Base-by-base conservation (phyloP, 1,140 invertebrate genomes). In the Brachionus manjavacas region DNA sequence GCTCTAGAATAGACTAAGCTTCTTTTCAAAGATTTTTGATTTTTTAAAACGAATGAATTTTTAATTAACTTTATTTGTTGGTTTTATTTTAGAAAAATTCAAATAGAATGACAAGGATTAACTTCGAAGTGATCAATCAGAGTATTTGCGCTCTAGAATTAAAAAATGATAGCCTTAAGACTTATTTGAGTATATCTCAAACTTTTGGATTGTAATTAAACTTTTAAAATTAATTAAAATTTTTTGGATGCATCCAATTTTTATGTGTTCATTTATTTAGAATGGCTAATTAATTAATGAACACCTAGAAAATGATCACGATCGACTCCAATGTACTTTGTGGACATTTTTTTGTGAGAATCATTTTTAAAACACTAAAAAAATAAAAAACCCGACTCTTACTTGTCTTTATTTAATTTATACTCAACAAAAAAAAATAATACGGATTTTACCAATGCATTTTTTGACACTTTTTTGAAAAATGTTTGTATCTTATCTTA, bases 81-180 rank as follows among this genome's bases (percentile, higher is more conserved):
- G 31, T 72, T 39, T 72, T 72, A 20, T 72, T 72, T 35, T 39
- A 39, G 31, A 35, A 31, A 68, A 31, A n/a, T 41, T 72, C 6
- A 16, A 72, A 41, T 72, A 39, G 16, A 39, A 39, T 72, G 68
- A 72, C 68, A 72, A 72, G 68, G 68, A 72, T 72, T 72, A 72
- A 72, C 68, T 72, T 72, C n/a, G 39, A 72, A 72, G 20, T 72
- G 68, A 72, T 72, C 68, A 72, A 72, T 72, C 68, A 39, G 68
- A 72, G 31, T 68, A 68, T 68, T 60, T 60, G 52, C 52, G 52
- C 52, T 60, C 52, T 60, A 60, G 52, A 60, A 60, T 60, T 60
- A 68, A 68, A 68, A 68, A 31, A 28, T 68, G 31, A 68, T 68
- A 68, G 66, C 66, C 66, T 68, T 68, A 68, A n/a, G 66, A 68